Evolutionary conservation across 92 coral and sea anemone species (phyloP).

Genomic region (Diadumene lineata): DNA sequence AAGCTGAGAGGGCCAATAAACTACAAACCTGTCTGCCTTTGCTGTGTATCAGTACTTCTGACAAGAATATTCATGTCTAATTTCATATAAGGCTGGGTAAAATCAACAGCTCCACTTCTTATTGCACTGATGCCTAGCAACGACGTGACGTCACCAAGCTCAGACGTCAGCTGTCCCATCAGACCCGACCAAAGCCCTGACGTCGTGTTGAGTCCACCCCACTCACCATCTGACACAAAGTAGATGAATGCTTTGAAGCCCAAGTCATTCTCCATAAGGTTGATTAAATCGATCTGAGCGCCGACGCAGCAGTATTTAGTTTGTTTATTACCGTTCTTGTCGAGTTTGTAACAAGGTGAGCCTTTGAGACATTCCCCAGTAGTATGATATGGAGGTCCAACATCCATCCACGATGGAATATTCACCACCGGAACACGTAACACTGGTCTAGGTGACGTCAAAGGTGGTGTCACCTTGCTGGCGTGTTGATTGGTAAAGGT

Average conservation of each 20-base stretch:
- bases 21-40: too few relatives aligned
- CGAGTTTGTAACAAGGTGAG: slow-evolving; percentile 38
- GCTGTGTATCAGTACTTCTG: slow-evolving; percentile 20
- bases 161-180: slow-evolving; percentile 44
- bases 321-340: slow-evolving; percentile 5
- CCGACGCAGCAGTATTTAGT: slow-evolving; percentile 51
- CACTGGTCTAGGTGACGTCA: slow-evolving; percentile 31
- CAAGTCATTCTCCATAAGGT: slow-evolving; percentile 51
- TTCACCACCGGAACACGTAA: slow-evolving; percentile 56
- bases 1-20: too few relatives aligned
- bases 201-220: slow-evolving; percentile 27
- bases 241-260: slow-evolving; percentile 47
- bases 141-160: slow-evolving; percentile 51
- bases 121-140: slow-evolving; percentile 36
- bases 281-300: slow-evolving; percentile 56
- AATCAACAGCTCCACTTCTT: slow-evolving; percentile 34
- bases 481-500: slow-evolving; percentile 28
- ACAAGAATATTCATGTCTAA: slow-evolving; percentile 62
- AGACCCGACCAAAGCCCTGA: slow-evolving; percentile 51
- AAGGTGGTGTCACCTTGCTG: slow-evolving; percentile 26
- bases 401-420: slow-evolving; percentile 47
- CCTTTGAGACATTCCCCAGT: slow-evolving; percentile 39
- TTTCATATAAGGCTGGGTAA: slow-evolving; percentile 50
- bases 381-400: slow-evolving; percentile 26
- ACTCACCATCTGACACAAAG: slow-evolving; percentile 44